Conservation (phyloP, 2,888 invertebrate species). For the Calliphora vomitoria region DNA sequence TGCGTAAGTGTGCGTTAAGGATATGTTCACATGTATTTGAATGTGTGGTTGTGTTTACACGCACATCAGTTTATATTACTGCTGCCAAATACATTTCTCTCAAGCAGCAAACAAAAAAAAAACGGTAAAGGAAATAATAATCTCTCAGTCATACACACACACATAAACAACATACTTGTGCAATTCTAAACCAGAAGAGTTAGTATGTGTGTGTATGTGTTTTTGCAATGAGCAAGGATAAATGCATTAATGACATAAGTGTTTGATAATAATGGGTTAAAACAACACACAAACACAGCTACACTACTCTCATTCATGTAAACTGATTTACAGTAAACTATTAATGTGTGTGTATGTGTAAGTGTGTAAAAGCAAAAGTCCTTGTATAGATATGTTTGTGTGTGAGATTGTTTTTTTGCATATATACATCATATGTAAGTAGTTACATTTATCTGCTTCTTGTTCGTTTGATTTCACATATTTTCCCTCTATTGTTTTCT, state of each 20-base stretch:
- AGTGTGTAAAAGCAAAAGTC: not conserved
- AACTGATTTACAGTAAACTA: not conserved
- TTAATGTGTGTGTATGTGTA: too few species aligned
- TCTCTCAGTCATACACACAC: conserved; percentile 7
- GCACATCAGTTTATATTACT: too few species aligned
- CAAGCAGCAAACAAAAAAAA: not conserved
- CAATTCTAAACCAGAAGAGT: not conserved
- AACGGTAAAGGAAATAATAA: conserved; percentile 30
- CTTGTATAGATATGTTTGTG: conserved; percentile 1
- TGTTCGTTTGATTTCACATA: conserved; percentile 41
- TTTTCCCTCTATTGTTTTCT: conserved; percentile 37
- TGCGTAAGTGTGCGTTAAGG: conserved; percentile 28
- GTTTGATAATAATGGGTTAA: conserved; percentile 67
- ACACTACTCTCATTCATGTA: not conserved
- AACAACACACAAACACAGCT: conserved; percentile 13
- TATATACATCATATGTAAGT: conserved; percentile 19
- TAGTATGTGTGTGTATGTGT: not conserved
- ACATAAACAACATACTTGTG: conserved; percentile 18
- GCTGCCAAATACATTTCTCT: conserved; percentile 8
- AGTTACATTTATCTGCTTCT: conserved; percentile 15
- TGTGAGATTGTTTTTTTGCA: not conserved
- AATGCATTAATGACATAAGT: conserved; percentile 72
- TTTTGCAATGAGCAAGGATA: conserved; percentile 65
- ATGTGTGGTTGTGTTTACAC: not conserved
- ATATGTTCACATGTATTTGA: not conserved